A percentile compares a stretch with the other conserved stretches of the same genome.
Evolutionary conservation across 2,797 vertebrate genomes (phyloP).

Genomic region (Gephyroberyx darwinii): DNA sequence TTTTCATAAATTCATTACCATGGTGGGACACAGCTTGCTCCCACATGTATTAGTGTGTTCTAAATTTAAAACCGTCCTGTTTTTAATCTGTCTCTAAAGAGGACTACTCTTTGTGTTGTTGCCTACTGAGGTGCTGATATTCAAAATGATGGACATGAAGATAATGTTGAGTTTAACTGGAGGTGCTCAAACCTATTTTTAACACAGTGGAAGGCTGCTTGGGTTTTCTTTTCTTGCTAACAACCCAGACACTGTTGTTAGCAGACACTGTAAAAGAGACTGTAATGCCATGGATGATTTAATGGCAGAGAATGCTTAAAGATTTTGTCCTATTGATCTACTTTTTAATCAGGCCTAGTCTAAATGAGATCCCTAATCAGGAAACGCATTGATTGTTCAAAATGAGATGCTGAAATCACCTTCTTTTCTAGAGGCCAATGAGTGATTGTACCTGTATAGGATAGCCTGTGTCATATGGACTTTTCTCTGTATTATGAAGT

Average conservation of each 20-base stretch:
- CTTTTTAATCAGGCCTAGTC: constrained; percentile 51
- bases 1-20: constrained; percentile 50
- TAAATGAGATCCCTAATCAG: constrained; percentile 63
- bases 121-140: constrained; percentile 16
- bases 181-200: constrained; percentile 6
- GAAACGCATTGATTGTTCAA: constrained; percentile 61
- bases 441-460: constrained; percentile 33
- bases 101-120: constrained; percentile 1
- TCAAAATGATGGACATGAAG: constrained; percentile 4
- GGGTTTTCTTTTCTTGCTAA: constrained; percentile 15
- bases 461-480: constrained; percentile 6
- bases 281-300: constrained; percentile 50
- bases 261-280: constrained; percentile 23
- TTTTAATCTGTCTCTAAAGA: constrained; percentile 11
- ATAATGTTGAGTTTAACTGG: constrained; percentile 13
- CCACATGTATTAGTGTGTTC: constrained; percentile 23
- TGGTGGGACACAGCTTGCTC: constrained; percentile 31
- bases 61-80: constrained; percentile 29
- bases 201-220: not conserved
- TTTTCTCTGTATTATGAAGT: constrained; percentile 26
- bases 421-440: constrained; percentile 34
- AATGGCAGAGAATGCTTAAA: constrained; percentile 44
- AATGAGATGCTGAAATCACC: constrained; percentile 61
- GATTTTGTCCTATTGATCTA: constrained; percentile 38
- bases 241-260: not conserved